Evolutionary conservation across 1,140 invertebrate genomes (phyloP), one percentile per base, ranked within the genome.

Genomic region (Thaumatotibia leucotreta): DNA sequence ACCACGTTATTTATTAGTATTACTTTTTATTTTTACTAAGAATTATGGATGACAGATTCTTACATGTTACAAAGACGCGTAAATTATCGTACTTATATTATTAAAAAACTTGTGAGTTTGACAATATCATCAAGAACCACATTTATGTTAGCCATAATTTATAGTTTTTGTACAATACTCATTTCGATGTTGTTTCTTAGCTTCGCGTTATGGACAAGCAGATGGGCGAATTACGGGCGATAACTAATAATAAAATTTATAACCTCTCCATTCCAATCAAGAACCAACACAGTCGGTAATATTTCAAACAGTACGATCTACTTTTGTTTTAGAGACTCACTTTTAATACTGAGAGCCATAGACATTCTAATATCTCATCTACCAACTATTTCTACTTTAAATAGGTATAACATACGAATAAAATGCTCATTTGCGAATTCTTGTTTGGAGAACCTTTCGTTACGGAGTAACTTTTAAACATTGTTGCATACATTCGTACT

Each of bases 221-320:
- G 31, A 35, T 17, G 17, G 61, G 61, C 61, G 61, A 62, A 35
- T 62, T 62, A 62, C 61, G 61, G 29, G 52, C 52, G 27, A 58
- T 58, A 58, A 58, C 61, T 62, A 62, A 62, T 62, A 62, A 62
- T 35, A 33, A 62, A 62, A 62, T 62, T 62, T 62, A 62, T 62
- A 35, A 62, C 31, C 32, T 62, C 61, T 62, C 61, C 31, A 62
- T 33, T 62, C 61, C 61, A 35, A 62, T 35, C 61, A 35, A 62
- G 61, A 62, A 62, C 11, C 4, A 2, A 4, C 29, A 17, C 23
- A 35, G 29, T 23, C 8, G 2, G 14, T 20, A 62, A 2, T 24
- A 17, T 20, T 52, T 23, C 22, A 58, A 14, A 8, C 52, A 58
- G 23, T 58, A 27, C 11, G n/a, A 3, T 14, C 23, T 27, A 14